Evolutionary conservation across 2,113 vertebrate species (phyloP), one percentile per base, ranked within the genome.

Genomic region (Eonycteris spelaea): DNA sequence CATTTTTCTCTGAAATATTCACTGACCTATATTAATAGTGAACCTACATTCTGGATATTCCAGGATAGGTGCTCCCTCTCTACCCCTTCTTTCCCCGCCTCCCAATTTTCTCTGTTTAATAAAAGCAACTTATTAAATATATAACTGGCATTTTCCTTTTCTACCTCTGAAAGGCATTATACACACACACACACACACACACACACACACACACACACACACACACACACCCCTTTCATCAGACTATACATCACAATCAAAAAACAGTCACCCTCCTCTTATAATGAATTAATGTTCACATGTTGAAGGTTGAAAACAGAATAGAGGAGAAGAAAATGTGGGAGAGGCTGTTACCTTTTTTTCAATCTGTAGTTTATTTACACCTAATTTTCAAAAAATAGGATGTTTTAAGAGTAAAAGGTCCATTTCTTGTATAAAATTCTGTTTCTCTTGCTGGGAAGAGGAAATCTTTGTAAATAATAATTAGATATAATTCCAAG

Each of bases 1-100:
- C 63, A 43, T 78, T 97, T 77, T 89, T 48, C 86, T 77, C 86
- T 83, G 55, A 94, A 97, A 97, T 71, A 92, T 30, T 73, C 88
- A 55, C 65, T 92, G 88, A 86, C 80, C 96, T 95, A 92, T 86
- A 95, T 95, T 91, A 86, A 93, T 2, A 67, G 19, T 61, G 68
- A 93, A 95, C 30, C 59, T 77, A 89, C 33, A 90, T 77, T 93
- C 90, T 93, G 6, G 26, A 95, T 96, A 67, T 68, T 90, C 38
- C 45, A 43, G 74, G 61, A 86, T 22, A 93, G 33, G 14, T 74
- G 26, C 18, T 70, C 28, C 24, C 33, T 68, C 33, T 7, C 28
- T 5, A 8, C 16, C 12, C 1, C 24, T 26, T 22, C 2, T 45
- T 59, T 21, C 51, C 77, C 24, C 40, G 40, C 40, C 40, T 7